These are phyloP conservation scores for Sphyrna mokarran DNA, from an alignment of 2,113 vertebrate genomes.

Conservation along the genomic window DNA sequence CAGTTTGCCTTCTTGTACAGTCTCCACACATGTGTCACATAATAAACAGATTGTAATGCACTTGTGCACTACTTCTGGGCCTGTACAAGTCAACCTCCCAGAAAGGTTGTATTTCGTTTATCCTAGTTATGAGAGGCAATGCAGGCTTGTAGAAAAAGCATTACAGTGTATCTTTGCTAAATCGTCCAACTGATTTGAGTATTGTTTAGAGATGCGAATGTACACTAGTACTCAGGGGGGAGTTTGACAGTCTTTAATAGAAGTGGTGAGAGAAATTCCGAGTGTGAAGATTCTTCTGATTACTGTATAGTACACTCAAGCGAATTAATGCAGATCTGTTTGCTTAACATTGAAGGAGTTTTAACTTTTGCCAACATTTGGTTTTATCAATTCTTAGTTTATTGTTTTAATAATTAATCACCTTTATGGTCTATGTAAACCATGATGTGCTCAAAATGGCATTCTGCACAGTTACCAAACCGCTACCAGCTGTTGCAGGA, in stretches of 20 bases:
- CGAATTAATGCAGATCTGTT: not conserved
- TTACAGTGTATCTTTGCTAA: not conserved
- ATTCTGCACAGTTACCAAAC: not conserved
- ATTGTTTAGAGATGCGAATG: not conserved
- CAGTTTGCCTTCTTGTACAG: not conserved
- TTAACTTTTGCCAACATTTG: not conserved
- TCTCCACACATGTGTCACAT: not conserved
- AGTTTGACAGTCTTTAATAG: not conserved
- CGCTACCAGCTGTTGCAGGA: not conserved
- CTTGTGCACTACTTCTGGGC: not conserved
- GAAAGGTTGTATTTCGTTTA: not conserved
- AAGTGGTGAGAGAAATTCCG: not conserved
- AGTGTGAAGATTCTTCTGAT: not conserved
- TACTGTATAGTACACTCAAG: not conserved
- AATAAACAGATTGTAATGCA: not conserved
- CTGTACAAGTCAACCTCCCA: not conserved
- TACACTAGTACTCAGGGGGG: not conserved
- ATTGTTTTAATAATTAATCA: not conserved
- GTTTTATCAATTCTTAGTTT: not conserved
- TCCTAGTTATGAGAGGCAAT: not conserved
- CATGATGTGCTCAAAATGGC: not conserved
- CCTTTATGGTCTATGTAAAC: not conserved
- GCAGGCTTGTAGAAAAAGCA: not conserved
- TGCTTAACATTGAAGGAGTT: not conserved
- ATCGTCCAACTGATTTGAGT: not conserved